phyloP scores from a whole-genome alignment of 2,113 vertebrate genomes.

The Miniopterus natalensis region DNA sequence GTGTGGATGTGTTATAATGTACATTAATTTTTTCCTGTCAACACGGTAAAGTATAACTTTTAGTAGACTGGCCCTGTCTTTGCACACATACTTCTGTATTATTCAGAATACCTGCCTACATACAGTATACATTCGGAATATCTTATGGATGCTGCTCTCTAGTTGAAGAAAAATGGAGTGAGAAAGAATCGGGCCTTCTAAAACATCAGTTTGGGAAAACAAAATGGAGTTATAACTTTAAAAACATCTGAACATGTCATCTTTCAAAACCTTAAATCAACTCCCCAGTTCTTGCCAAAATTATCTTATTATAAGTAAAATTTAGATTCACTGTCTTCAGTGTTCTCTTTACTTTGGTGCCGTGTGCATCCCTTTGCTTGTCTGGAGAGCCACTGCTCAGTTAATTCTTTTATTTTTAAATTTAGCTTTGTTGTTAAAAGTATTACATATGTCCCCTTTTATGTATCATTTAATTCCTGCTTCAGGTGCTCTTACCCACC shows the following conservation, averaged over 20 bases:
- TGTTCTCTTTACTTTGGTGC: neutral
- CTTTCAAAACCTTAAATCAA: constrained; percentile 31
- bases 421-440: too few relatives aligned
- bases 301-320: neutral
- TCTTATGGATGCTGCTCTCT: neutral
- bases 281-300: neutral
- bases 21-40: constrained; percentile 3
- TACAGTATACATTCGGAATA: neutral
- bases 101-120: neutral
- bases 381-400: neutral
- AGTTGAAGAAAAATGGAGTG: neutral
- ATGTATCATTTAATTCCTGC: too few relatives aligned
- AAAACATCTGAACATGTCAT: neutral
- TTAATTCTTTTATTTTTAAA: neutral
- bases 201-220: constrained; percentile 25
- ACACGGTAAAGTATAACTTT: constrained; percentile 3
- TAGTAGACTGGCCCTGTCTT: neutral
- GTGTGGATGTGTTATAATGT: neutral
- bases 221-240: constrained; percentile 37
- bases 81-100: neutral
- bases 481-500: neutral
- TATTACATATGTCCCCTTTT: too few relatives aligned
- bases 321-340: neutral
- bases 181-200: neutral
- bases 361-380: neutral